Conservation (phyloP, 2,113 vertebrate species). For the Lontra canadensis region DNA sequence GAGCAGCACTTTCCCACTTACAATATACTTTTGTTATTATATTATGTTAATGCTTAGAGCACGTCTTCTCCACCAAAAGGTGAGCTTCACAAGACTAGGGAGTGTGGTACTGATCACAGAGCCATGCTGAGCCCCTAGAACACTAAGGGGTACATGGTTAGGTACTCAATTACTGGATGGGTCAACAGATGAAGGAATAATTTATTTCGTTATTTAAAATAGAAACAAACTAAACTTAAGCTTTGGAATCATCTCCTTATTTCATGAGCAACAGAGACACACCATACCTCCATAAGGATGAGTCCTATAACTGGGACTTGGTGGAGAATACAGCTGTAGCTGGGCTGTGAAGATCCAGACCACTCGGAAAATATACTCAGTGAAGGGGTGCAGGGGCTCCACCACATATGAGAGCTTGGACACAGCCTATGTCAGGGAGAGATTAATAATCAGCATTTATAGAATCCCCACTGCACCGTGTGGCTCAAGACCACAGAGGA, state of each 20-base stretch:
- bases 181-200: not conserved
- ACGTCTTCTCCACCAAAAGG: not conserved
- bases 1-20: not conserved
- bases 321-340: slow-evolving; percentile 79
- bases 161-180: not conserved
- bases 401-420: slow-evolving; percentile 78
- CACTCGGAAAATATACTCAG: slow-evolving; percentile 84
- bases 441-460: not conserved
- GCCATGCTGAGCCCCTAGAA: not conserved
- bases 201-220: not conserved
- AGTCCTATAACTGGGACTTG: slow-evolving; percentile 83
- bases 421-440: slow-evolving; percentile 78
- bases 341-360: slow-evolving; percentile 85
- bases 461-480: accelerated
- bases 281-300: slow-evolving; percentile 84
- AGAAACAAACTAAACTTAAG: not conserved
- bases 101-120: not conserved
- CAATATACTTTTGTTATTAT: not conserved
- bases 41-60: not conserved
- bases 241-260: not conserved
- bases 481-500: not conserved
- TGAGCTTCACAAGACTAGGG: not conserved
- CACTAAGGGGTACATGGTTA: not conserved
- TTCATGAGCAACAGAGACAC: accelerated
- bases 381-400: slow-evolving; percentile 83